A percentile compares a stretch with the other conserved stretches of the same genome.
phyloP scores from a whole-genome alignment of 2,888 invertebrate species.

The Thumatha senex region DNA sequence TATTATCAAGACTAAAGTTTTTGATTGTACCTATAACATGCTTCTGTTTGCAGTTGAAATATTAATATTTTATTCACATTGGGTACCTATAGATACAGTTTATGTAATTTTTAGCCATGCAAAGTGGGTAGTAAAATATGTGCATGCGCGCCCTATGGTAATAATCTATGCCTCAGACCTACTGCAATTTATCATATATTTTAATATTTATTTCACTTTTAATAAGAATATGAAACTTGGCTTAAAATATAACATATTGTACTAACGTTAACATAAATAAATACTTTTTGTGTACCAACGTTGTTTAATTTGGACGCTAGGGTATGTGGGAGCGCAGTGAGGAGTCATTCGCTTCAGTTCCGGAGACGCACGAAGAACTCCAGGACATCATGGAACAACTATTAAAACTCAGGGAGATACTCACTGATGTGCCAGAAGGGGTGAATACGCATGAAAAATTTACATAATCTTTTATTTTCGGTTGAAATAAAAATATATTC shows the following conservation, averaged over 20 bases:
- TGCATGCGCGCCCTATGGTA: too few relatives aligned
- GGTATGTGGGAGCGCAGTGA: slow-evolving; percentile 64
- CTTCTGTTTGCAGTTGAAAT: background rate
- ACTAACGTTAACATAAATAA: background rate
- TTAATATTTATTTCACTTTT: background rate
- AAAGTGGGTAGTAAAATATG: too few relatives aligned
- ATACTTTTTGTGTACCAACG: background rate
- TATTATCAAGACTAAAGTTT: background rate
- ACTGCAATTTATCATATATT: too few relatives aligned
- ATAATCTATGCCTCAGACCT: too few relatives aligned
- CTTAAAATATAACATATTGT: too few relatives aligned
- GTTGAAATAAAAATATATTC: too few relatives aligned
- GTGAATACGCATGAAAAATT: background rate
- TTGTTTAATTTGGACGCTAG: slow-evolving; percentile 40
- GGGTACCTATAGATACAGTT: too few relatives aligned
- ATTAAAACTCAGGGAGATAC: slow-evolving; percentile 51
- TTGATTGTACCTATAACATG: background rate
- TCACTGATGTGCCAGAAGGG: slow-evolving; percentile 48
- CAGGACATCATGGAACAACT: slow-evolving; percentile 59
- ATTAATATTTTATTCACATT: background rate
- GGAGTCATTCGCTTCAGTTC: slow-evolving; percentile 46
- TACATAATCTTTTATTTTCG: too few relatives aligned
- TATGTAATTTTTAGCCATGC: too few relatives aligned
- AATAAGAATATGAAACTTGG: too few relatives aligned
- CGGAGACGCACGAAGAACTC: slow-evolving; percentile 56